A percentile compares a stretch with the other conserved stretches of the same genome.
These are phyloP conservation scores for Cairina moschata DNA, from an alignment of 2,113 vertebrate species.

Conservation along the genomic window DNA sequence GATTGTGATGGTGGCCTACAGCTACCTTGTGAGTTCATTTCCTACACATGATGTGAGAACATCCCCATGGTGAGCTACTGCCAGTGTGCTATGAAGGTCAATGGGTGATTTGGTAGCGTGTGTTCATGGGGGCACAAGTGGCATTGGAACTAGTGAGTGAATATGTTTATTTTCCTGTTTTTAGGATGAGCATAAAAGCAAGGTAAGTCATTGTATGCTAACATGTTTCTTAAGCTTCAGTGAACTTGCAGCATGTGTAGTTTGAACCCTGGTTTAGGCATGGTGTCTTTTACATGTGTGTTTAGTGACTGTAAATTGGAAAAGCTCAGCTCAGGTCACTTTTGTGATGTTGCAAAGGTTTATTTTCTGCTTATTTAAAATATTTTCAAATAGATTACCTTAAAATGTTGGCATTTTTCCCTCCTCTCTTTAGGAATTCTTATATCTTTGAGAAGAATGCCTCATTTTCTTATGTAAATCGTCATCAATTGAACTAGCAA, in stretches of 20 bases:
- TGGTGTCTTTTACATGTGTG: neutral
- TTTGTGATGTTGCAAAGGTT: neutral
- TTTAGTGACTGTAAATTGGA: neutral
- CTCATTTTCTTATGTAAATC: neutral
- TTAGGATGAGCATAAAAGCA: neutral
- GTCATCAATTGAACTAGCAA: neutral
- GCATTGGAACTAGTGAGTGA: neutral
- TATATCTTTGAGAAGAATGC: neutral
- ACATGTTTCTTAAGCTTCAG: neutral
- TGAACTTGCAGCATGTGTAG: neutral
- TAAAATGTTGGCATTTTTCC: neutral
- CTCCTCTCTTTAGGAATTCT: neutral
- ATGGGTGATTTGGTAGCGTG: neutral
- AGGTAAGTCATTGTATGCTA: neutral
- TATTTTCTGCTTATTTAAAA: neutral
- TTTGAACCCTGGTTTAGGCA: neutral
- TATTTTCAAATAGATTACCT: neutral
- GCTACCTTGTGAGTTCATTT: neutral
- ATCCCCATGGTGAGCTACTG: neutral
- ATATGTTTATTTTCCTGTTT: neutral
- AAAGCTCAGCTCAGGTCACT: neutral
- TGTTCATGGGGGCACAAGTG: neutral
- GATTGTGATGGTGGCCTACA: neutral
- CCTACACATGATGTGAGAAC: neutral
- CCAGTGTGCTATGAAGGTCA: neutral